Percentiles rank a stretch among this genome's conserved stretches.
Evolutionary conservation across 1,140 invertebrate genomes (phyloP).

Genomic region (Drosophila oshimai): DNA sequence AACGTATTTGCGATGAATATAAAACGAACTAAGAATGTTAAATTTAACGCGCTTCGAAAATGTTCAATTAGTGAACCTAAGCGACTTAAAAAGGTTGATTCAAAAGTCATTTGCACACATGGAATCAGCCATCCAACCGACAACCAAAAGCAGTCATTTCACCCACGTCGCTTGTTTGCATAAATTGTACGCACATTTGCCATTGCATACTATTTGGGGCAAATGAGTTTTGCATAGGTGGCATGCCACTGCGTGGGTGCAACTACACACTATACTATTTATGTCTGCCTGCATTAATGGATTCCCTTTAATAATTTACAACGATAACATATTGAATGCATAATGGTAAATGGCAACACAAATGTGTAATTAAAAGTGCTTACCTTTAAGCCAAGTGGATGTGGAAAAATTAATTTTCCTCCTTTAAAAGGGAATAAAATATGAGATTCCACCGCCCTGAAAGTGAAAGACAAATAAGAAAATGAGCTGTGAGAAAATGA

Average conservation of each 20-base stretch:
- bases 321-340: slow-evolving; percentile 20
- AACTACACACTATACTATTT: neutral
- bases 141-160: slow-evolving; percentile 6
- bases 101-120: slow-evolving; percentile 33
- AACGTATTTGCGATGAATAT: too few species aligned
- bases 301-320: slow-evolving; percentile 33
- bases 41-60: neutral
- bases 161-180: slow-evolving; percentile 21
- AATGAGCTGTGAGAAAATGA: neutral
- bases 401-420: neutral
- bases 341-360: neutral
- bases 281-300: slow-evolving; percentile 7
- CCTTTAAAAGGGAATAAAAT: slow-evolving; percentile 34
- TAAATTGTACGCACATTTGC: slow-evolving; percentile 31
- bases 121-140: slow-evolving; percentile 9
- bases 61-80: neutral
- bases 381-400: neutral
- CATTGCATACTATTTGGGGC: slow-evolving; percentile 8
- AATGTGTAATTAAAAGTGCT: slow-evolving; percentile 5
- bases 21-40: neutral
- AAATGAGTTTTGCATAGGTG: slow-evolving; percentile 34
- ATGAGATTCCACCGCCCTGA: slow-evolving; percentile 22
- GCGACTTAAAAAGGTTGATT: slow-evolving; percentile 7
- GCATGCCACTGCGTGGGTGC: neutral
- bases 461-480: slow-evolving; percentile 8